Evolutionary conservation across 2,888 invertebrate genomes (phyloP).

Genomic region (Tachina grossa): DNA sequence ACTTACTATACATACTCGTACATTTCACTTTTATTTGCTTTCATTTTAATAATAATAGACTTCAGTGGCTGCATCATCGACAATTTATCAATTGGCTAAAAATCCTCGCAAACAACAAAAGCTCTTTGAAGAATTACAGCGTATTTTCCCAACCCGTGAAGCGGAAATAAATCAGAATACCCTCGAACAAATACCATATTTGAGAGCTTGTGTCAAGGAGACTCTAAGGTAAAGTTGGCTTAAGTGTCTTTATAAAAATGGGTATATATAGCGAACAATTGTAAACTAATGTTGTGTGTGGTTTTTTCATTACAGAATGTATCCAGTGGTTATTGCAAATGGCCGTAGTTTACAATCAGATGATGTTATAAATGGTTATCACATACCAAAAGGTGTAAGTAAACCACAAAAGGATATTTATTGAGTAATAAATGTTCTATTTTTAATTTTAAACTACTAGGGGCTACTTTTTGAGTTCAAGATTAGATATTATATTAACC

Average conservation of each 20-base stretch:
- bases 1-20: neutral
- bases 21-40: neutral
- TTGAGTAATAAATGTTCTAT: neutral
- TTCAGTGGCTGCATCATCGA: conserved; percentile 89
- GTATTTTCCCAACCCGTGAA: conserved; percentile 84
- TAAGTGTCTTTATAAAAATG: neutral
- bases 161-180: conserved; percentile 85
- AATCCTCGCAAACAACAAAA: conserved; percentile 87
- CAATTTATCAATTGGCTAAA: conserved; percentile 89
- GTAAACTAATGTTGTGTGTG: neutral
- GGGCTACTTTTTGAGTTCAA: too few species aligned
- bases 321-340: conserved; percentile 92
- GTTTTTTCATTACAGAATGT: conserved; percentile 85
- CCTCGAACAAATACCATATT: conserved; percentile 87
- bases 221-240: conserved; percentile 85
- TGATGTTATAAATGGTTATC: conserved; percentile 89
- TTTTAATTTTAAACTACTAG: too few species aligned
- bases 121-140: conserved; percentile 86
- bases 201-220: conserved; percentile 91
- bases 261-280: neutral
- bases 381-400: conserved; percentile 91
- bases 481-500: too few species aligned
- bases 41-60: conserved; percentile 84
- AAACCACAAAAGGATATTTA: neutral
- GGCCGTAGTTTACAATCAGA: conserved; percentile 90